Base-by-base conservation (phyloP, 2,888 invertebrate species). In the Drosophila kokeensis region DNA sequence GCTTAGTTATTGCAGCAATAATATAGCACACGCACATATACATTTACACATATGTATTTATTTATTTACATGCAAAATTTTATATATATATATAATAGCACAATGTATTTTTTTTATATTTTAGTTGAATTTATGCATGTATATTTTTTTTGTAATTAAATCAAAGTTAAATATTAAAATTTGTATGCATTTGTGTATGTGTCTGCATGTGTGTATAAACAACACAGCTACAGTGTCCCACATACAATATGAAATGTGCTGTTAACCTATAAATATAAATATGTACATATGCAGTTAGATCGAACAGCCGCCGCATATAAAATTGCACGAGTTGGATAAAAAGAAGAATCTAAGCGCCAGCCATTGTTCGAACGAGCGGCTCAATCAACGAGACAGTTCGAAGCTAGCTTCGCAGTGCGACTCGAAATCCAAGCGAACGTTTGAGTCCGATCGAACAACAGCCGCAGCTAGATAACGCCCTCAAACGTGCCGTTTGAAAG, bases 1-100 rank as follows among this genome's bases (percentile, higher is more conserved):
- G 38, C 45, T 58, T 30, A 64, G 45, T 45, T 10, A 55, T 65
- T 54, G 42, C 45, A 50, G 54, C 49, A 59, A 60, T 66, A 73
- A 53, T 40, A 38, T 55, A 40, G 24, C 45, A 24, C 45, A 45
- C 45, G 27, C 55, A 60, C 32, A 53, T 32, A 73, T 48, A 72
- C 34, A 36, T 45, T 21, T 21, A 66, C 34, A 54, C 40, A n/a
- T 40, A 52, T 45, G 24, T 45, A 34, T 63, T 73, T 29, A 45
- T 60, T 57, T 73, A 73, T 73, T 60, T 73, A 73, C 72, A 73
- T 66, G 45, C 27, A 61, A 29, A 13, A 32, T 45, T 48, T 29
- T 21, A 24, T 65, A 13, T 30, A 40, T 38, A 42, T 42, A 34
- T 38, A 34, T 34, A 48, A 24, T 29, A 42, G 18, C 18, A 66